Evolutionary conservation across 2,113 vertebrate species (phyloP).

Genomic region (Clarias batrachus): DNA sequence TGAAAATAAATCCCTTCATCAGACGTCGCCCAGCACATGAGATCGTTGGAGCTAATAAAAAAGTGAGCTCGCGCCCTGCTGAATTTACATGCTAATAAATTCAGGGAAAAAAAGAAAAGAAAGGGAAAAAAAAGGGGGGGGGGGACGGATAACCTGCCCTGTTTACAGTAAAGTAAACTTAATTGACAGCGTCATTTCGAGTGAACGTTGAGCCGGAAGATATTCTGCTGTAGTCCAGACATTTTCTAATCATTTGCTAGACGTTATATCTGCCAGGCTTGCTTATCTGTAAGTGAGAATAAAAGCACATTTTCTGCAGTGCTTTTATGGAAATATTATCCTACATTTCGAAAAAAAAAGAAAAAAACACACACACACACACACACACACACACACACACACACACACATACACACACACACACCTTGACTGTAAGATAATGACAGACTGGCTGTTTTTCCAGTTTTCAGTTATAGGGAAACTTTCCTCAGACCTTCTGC

Average conservation of each 20-base stretch:
- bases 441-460: background rate
- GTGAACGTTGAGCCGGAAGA: slow-evolving; percentile 65
- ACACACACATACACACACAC: too few relatives aligned
- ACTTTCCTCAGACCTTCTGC: background rate
- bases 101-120: slow-evolving; percentile 64
- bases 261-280: slow-evolving; percentile 47
- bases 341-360: slow-evolving; percentile 33
- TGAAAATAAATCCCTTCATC: slow-evolving; percentile 74
- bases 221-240: slow-evolving; percentile 35
- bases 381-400: too few relatives aligned
- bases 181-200: slow-evolving; percentile 63
- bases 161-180: slow-evolving; percentile 67
- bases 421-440: background rate
- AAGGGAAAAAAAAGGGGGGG: slow-evolving; percentile 55
- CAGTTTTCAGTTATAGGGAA: background rate
- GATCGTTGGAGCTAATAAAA: slow-evolving; percentile 71
- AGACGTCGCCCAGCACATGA: slow-evolving; percentile 61
- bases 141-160: slow-evolving; percentile 57
- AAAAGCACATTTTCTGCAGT: slow-evolving; percentile 31
- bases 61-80: slow-evolving; percentile 55
- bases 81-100: slow-evolving; percentile 74
- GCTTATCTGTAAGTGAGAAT: slow-evolving; percentile 29
- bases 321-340: slow-evolving; percentile 43
- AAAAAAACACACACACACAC: too few relatives aligned
- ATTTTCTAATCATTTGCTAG: slow-evolving; percentile 60